These are phyloP conservation scores for Caenorhabditis macrosperma DNA, from an alignment of 2,888 invertebrate species.

Conservation along the genomic window DNA sequence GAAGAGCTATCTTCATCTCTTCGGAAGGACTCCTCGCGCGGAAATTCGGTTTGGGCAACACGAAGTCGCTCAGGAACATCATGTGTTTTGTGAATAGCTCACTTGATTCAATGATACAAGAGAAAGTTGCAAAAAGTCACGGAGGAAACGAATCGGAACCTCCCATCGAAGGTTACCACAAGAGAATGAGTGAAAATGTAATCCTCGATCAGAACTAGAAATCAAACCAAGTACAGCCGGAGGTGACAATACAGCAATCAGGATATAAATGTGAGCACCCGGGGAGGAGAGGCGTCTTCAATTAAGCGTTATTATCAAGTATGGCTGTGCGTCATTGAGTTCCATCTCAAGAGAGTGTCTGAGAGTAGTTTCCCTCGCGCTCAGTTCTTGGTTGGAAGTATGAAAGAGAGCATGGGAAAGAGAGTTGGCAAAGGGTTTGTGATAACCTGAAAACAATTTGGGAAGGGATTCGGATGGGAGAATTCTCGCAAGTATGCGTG, in stretches of 20 bases:
- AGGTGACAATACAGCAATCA: slow-evolving; percentile 40
- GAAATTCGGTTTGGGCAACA: slow-evolving; percentile 41
- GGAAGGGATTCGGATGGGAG: background rate
- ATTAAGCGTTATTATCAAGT: slow-evolving; percentile 43
- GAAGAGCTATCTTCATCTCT: slow-evolving; percentile 10
- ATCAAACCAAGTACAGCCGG: slow-evolving; percentile 9
- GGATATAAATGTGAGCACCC: background rate
- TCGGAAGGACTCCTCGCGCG: slow-evolving; percentile 23
- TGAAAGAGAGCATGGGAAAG: slow-evolving; percentile 2
- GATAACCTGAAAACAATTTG: background rate
- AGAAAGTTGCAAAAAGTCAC: slow-evolving; percentile 39
- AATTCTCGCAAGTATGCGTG: background rate
- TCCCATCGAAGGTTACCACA: slow-evolving; percentile 5
- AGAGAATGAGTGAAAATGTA: background rate
- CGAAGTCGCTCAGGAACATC: slow-evolving; percentile 39
- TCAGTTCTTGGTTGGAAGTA: background rate
- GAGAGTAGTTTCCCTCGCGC: background rate
- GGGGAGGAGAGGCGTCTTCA: slow-evolving; percentile 14
- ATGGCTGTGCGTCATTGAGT: slow-evolving; percentile 25
- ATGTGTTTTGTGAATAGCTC: slow-evolving; percentile 55
- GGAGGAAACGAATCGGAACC: slow-evolving; percentile 22
- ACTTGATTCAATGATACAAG: slow-evolving; percentile 41
- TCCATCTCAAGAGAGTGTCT: slow-evolving; percentile 2
- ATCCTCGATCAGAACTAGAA: slow-evolving; percentile 11
- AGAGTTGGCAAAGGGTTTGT: background rate